Evolutionary conservation across 2,888 invertebrate genomes (phyloP), one percentile per base, ranked within the genome.

Genomic region (Eucriotettix oculatus): DNA sequence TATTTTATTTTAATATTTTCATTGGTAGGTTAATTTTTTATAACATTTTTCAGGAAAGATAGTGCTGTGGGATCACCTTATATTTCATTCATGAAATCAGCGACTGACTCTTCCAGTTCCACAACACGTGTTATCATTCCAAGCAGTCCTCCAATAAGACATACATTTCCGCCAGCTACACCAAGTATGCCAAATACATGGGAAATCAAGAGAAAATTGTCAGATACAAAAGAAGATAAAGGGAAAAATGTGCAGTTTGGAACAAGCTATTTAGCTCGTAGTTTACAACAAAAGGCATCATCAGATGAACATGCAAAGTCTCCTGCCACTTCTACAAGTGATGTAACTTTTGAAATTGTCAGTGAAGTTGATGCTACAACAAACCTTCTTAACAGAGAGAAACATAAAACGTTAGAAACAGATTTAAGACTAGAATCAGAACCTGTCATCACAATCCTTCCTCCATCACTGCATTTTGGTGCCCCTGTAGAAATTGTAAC

Each of bases 91-190:
- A 48, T n/a, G n/a, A n/a, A 48, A 12, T 5, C 48, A 48, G n/a
- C 48, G 3, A 14, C 48, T 14, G 48, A 48, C 9, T 14, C n/a
- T 12, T n/a, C 12, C 12, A n/a, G n/a, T 48, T 48, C 48, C n/a
- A 14, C 48, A 11, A 59, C 55, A 9, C 56, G 58, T n/a, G 48
- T 61, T n/a, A 54, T 61, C 14, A 42, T 58, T 44, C 58, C 61
- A 41, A 58, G 52, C 43, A 59, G 61, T 16, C 58, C 58, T 11
- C 58, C 61, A 10, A 56, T 61, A n/a, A 52, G 48, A 11, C 61
- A 61, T 52, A 58, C 53, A 16, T 61, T 61, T 29, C 12, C n/a
- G 2, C 48, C 48, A n/a, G n/a, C n/a, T 48, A 48, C n/a, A 5
- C 48, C 48, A n/a, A 48, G 12, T 48, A 48, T 48, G n/a, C 48